phyloP scores from a whole-genome alignment of 2,888 invertebrate species.

The Mechanitis mazaeus region DNA sequence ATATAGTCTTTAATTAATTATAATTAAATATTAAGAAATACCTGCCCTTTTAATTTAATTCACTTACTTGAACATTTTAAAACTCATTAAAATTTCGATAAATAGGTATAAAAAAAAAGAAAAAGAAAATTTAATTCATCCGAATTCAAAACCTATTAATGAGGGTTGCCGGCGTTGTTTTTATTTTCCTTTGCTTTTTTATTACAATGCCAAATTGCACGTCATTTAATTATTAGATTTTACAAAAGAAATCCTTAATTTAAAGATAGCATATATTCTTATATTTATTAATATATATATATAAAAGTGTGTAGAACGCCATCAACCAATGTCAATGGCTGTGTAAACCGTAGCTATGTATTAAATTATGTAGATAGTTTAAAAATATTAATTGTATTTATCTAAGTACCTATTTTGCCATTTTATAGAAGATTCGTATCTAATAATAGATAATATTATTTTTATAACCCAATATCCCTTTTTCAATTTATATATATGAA shows the following conservation, averaged over 20 bases:
- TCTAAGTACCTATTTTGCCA: conserved; percentile 2
- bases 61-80: too few species aligned
- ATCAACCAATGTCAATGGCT: conserved; percentile 28
- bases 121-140: too few species aligned
- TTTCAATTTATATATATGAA: too few species aligned
- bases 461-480: background rate
- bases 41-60: too few species aligned
- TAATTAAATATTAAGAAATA: too few species aligned
- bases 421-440: background rate
- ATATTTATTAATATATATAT: conserved; percentile 14
- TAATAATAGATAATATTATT: background rate
- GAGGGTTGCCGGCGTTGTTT: background rate
- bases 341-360: conserved; percentile 29
- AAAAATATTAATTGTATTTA: conserved; percentile 13
- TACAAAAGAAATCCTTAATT: background rate
- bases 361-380: conserved; percentile 25
- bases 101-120: too few species aligned
- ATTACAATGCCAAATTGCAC: background rate
- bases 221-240: background rate
- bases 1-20: too few species aligned
- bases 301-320: conserved; percentile 24
- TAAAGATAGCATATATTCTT: background rate
- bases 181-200: background rate
- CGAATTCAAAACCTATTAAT: too few species aligned
- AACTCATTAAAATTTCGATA: too few species aligned